A percentile compares a stretch with the other conserved stretches of the same genome.
These are phyloP conservation scores for Neria commutata DNA, from an alignment of 2,888 invertebrate species.

Conservation along the genomic window DNA sequence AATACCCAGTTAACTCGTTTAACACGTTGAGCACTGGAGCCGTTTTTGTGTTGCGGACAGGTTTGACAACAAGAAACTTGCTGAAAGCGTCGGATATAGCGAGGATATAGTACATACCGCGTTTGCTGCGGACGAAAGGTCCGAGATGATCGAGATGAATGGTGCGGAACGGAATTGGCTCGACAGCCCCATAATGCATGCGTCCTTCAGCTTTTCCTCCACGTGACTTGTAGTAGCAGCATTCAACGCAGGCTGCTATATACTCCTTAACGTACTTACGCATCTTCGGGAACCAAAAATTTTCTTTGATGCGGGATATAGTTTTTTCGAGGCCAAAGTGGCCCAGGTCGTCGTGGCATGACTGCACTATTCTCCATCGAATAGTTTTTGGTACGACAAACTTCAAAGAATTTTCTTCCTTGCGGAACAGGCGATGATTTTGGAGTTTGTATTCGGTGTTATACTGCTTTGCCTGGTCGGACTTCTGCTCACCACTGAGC, in stretches of 20 bases:
- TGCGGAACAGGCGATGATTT: conserved; percentile 11
- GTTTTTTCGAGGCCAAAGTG: conserved; percentile 33
- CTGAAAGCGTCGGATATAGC: conserved; percentile 26
- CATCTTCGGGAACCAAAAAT: conserved; percentile 33
- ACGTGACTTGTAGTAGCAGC: conserved; percentile 20
- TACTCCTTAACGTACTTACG: conserved; percentile 26
- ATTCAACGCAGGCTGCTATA: conserved; percentile 25
- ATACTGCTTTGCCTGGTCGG: conserved; percentile 21
- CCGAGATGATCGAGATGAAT: conserved; percentile 34
- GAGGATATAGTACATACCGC: conserved; percentile 14
- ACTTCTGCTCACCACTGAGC: conserved; percentile 4
- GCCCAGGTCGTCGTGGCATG: conserved; percentile 27
- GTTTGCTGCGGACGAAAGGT: conserved; percentile 18
- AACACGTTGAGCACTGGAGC: conserved; percentile 8
- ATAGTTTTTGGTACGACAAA: conserved; percentile 26
- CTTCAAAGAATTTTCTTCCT: conserved; percentile 6
- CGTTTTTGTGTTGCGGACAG: conserved; percentile 15
- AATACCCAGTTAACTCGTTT: conserved; percentile 26
- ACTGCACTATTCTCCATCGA: conserved; percentile 27
- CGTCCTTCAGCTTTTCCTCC: conserved; percentile 20
- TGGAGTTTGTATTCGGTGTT: conserved; percentile 3
- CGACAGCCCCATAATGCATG: conserved; percentile 12
- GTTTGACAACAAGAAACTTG: conserved; percentile 24
- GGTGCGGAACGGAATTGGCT: conserved; percentile 26
- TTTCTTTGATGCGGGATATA: conserved; percentile 16